phyloP scores from a whole-genome alignment of 2,113 vertebrate genomes.

The Sprattus sprattus region DNA sequence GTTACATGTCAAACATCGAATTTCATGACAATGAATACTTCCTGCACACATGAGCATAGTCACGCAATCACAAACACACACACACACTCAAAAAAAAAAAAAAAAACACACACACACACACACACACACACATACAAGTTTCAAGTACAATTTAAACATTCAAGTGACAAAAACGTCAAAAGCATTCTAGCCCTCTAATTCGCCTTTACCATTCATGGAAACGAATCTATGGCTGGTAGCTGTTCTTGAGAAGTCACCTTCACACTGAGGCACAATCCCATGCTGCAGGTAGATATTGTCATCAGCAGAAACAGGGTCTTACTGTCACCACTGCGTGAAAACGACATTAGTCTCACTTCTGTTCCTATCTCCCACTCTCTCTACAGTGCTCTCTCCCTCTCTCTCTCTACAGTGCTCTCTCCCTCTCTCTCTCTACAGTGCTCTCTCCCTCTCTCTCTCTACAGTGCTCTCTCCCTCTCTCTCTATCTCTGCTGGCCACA shows the following conservation, averaged over 20 bases:
- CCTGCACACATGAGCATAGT: not conserved
- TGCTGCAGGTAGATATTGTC: constrained; percentile 38
- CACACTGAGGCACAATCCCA: constrained; percentile 39
- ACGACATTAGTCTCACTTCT: constrained; percentile 42
- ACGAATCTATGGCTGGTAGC: not conserved
- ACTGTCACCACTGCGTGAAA: constrained; percentile 36
- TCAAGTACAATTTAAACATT: not conserved
- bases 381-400: not conserved
- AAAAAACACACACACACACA: not conserved
- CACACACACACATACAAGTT: not conserved
- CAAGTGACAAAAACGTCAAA: not conserved
- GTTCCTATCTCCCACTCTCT: constrained; percentile 24
- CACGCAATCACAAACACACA: not conserved
- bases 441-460: not conserved
- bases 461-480: too few relatives aligned
- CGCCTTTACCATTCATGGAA: not conserved
- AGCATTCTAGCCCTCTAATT: not conserved
- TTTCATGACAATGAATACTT: not conserved
- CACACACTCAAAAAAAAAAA: not conserved
- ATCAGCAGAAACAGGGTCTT: constrained; percentile 39
- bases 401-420: too few relatives aligned
- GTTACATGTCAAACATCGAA: not conserved
- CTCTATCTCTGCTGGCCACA: constrained; percentile 22
- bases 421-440: not conserved
- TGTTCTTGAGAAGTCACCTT: constrained; percentile 42